Evolutionary conservation across 2,888 invertebrate species (phyloP), one percentile per base, ranked within the genome.

Genomic region (Griposia aprilina): DNA sequence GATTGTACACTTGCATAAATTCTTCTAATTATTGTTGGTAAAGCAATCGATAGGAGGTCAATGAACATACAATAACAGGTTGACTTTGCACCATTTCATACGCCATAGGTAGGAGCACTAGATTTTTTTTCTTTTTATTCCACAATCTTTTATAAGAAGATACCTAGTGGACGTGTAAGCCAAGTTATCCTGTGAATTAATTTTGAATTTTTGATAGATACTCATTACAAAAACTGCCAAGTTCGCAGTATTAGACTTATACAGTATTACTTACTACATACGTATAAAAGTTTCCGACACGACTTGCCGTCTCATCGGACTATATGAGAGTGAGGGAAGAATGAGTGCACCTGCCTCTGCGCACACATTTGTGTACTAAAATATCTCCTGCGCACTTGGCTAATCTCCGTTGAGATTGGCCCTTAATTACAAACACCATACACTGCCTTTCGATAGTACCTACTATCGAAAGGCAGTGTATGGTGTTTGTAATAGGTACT

Each of bases 1-100:
- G 52, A 1, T 50, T 63, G 10, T 23, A 15, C 0, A 36, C 20
- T 52, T 66, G 59, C 36, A 60, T 60, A 30, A n/a, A 59, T 55
- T 72, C 23, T 70, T 26, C 5, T 74, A 65, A 59, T 63, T 75
- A 59, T 63, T 75, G 60, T 78, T 71, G 26, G 50, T 60, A 63
- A 74, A 60, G 60, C 26, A 78, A 86, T 85, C 87, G 84, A 85
- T 85, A 63, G 11, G 45, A 68, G 83, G 73, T 76, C 81, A 83
- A 74, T 8, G 84, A 63, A 59, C 72, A 52, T 55, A 55, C 48
- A 76, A 68, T 30, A 55, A 23, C 62, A 55, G 73, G 45, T 76
- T 80, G 63, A 60, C 48, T 57, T 69, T 50, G 63, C 80, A 36
- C 23, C 60, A 74, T 80, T 69, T 65, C 50, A 55, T 82, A 59